Evolutionary conservation across 2,113 vertebrate genomes (phyloP), one percentile per base, ranked within the genome.

Genomic region (Tetrao urogallus): DNA sequence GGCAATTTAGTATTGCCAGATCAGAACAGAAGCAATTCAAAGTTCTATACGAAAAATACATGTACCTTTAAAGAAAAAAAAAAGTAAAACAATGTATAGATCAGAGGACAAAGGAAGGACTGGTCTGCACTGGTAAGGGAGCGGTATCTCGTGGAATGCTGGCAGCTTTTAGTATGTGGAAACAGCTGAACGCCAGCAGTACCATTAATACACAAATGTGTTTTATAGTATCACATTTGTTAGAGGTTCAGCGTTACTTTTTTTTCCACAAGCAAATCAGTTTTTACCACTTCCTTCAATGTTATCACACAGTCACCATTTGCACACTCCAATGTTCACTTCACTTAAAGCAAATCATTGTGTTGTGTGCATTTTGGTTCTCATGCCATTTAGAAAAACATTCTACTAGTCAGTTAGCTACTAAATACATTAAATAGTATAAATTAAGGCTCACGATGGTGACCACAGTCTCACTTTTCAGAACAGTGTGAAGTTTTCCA

Each of bases 311-410:
- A 67, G 45, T 45, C 45, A 84, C 78, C 27, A 87, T 74, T 21
- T 70, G 81, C n/a, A 47, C 27, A 30, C 36, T 84, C 27, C 50
- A 63, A 50, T 7, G 9, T 47, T 71, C 15, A 61, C 8, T 79
- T 78, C 47, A 75, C 84, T 19, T 69, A 79, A 38, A 82, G 21
- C 13, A 80, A 69, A 50, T 65, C 67, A 20, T 79, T 69, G 32
- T 28, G 34, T 14, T 36, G 30, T 14, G 45, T 60, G 32, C 50
- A 85, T 65, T 27, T 65, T 82, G 38, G 22, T 56, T 86, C 28
- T 60, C 82, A 32, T 0, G 0, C 38, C 38, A 52, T 32, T 13
- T n/a, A 75, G 38, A 87, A 82, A 5, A 45, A 0, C 0, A 61
- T 36, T 58, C 15, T 50, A 76, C 10, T 50, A 25, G 36, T 54